A percentile compares a stretch with the other conserved stretches of the same genome.
phyloP scores from a whole-genome alignment of 2,888 invertebrate species.

The Andrena bucephala region DNA sequence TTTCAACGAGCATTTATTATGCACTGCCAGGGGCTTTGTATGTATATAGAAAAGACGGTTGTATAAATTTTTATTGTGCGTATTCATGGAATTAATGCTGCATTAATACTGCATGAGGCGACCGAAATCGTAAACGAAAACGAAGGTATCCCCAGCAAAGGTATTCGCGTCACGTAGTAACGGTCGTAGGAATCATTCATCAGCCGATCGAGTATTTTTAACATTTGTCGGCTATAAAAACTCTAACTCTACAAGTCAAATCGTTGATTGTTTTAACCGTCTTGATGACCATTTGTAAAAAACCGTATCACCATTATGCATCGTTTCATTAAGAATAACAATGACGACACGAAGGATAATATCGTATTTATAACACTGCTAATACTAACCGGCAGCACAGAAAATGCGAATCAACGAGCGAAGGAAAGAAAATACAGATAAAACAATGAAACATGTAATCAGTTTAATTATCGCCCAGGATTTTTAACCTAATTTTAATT shows the following conservation, averaged over 20 bases:
- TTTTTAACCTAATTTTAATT: too few species aligned
- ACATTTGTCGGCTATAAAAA: conserved; percentile 4
- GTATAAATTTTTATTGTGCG: conserved; percentile 48
- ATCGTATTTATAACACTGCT: too few species aligned
- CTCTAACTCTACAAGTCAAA: conserved; percentile 9
- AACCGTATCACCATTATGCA: background rate
- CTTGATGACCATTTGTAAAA: background rate
- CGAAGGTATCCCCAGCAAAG: conserved; percentile 28
- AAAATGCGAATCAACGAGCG: too few species aligned
- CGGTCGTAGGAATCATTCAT: conserved; percentile 43
- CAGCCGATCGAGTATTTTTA: conserved; percentile 25
- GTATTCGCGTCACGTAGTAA: conserved; percentile 56
- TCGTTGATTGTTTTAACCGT: background rate
- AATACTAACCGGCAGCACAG: too few species aligned
- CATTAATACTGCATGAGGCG: conserved; percentile 62
- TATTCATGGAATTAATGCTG: conserved; percentile 57
- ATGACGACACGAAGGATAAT: background rate
- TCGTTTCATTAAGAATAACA: background rate
- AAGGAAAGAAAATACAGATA: too few species aligned
- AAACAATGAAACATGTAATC: too few species aligned
- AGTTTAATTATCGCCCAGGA: too few species aligned
- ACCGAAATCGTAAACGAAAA: conserved; percentile 49
- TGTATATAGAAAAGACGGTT: conserved; percentile 36
- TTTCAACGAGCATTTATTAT: background rate
- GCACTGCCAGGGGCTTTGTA: background rate